Evolutionary conservation across 1,140 invertebrate genomes (phyloP).

Genomic region (Nasonia vitripennis): DNA sequence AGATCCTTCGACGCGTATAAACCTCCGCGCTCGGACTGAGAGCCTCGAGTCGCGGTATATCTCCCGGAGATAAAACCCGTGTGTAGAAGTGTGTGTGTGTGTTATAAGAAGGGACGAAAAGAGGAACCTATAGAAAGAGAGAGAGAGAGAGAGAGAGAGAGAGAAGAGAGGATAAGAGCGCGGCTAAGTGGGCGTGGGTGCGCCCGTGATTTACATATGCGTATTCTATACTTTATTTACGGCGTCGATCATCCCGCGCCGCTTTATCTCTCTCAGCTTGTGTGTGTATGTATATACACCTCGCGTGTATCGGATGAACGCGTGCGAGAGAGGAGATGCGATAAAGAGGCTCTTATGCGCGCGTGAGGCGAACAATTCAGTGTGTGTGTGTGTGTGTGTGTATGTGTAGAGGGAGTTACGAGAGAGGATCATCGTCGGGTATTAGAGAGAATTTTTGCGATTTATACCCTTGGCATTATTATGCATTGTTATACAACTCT

Average conservation of each 20-base stretch:
- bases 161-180: slow-evolving; percentile 14
- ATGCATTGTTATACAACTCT: slow-evolving; percentile 2
- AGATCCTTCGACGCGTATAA: not conserved
- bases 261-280: slow-evolving; percentile 63
- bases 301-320: slow-evolving; percentile 59
- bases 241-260: slow-evolving; percentile 69
- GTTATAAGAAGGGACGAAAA: not conserved
- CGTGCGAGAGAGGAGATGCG: slow-evolving; percentile 44
- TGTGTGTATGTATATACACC: slow-evolving; percentile 13
- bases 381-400: not conserved
- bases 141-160: slow-evolving; percentile 12
- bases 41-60: not conserved
- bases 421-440: slow-evolving; percentile 34
- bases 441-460: slow-evolving; percentile 33
- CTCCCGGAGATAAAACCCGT: slow-evolving; percentile 30
- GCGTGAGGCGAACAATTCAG: slow-evolving; percentile 32
- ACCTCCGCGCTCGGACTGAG: not conserved
- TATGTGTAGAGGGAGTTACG: not conserved
- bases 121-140: not conserved
- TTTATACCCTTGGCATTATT: slow-evolving; percentile 43
- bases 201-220: slow-evolving; percentile 74
- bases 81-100: not conserved
- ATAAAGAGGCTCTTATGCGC: not conserved
- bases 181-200: slow-evolving; percentile 68
- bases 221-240: slow-evolving; percentile 73